These are phyloP conservation scores for Choreutis nemorana DNA, from an alignment of 2,888 invertebrate species.

Conservation along the genomic window DNA sequence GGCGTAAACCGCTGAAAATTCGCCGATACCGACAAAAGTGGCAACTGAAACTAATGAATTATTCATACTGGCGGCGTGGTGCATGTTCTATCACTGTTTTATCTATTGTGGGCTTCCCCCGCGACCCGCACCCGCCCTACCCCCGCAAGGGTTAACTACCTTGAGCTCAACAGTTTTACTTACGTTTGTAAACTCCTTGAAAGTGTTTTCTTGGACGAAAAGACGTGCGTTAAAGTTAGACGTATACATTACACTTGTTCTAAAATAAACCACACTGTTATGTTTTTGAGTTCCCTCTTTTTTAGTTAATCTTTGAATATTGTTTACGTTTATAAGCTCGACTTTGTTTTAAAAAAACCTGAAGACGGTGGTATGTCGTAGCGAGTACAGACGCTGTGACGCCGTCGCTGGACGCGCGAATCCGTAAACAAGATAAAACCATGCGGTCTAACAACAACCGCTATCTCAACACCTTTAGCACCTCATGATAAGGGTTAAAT, in stretches of 20 bases:
- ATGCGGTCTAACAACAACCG: too few relatives aligned
- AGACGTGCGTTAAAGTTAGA: too few relatives aligned
- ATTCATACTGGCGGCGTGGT: constrained; percentile 63
- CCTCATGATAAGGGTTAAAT: too few relatives aligned
- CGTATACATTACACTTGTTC: too few relatives aligned
- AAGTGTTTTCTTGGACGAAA: neutral
- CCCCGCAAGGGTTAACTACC: constrained; percentile 59
- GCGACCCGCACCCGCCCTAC: constrained; percentile 29
- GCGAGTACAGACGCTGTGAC: constrained; percentile 24
- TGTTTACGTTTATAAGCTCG: neutral
- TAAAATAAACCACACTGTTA: too few relatives aligned
- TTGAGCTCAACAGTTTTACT: constrained; percentile 56
- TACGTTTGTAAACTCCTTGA: constrained; percentile 26
- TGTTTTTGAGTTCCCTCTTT: too few relatives aligned
- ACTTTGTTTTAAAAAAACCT: neutral
- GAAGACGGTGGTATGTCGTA: too few relatives aligned
- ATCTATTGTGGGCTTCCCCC: constrained; percentile 61
- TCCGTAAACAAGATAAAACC: constrained; percentile 47
- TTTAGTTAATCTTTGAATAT: neutral
- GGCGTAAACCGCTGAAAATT: constrained; percentile 62
- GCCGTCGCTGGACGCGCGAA: constrained; percentile 15
- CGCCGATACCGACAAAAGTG: constrained; percentile 65
- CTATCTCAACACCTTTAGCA: too few relatives aligned
- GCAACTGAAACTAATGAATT: constrained; percentile 67
- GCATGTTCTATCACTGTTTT: constrained; percentile 69